phyloP scores from a whole-genome alignment of 2,888 invertebrate genomes.

The Branchipolynoe longqiensis region DNA sequence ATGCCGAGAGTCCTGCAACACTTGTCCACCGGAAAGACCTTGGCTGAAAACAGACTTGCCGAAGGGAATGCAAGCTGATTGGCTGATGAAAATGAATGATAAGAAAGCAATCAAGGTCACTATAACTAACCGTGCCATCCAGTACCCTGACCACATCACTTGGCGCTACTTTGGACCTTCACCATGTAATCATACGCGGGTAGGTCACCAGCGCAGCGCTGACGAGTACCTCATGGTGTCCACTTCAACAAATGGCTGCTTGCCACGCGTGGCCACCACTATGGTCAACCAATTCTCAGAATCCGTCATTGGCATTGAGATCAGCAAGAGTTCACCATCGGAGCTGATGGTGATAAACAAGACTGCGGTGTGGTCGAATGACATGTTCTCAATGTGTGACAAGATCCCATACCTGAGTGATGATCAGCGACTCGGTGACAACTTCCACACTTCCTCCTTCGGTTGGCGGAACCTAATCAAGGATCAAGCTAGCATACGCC shows the following conservation, averaged over 20 bases:
- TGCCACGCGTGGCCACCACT: neutral
- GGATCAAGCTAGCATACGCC: neutral
- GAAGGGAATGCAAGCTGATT: neutral
- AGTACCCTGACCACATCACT: neutral
- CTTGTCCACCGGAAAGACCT: constrained; percentile 11
- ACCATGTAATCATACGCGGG: neutral
- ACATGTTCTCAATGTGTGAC: neutral
- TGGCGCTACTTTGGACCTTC: constrained; percentile 33
- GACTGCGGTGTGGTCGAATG: constrained; percentile 1
- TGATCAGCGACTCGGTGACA: constrained; percentile 8
- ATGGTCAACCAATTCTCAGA: constrained; percentile 45
- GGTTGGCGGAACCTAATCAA: constrained; percentile 28
- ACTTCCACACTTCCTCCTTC: constrained; percentile 23
- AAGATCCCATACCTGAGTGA: neutral
- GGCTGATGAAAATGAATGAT: constrained; percentile 1
- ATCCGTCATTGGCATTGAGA: constrained; percentile 23
- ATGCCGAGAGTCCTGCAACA: constrained; percentile 12
- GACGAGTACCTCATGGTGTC: constrained; percentile 2
- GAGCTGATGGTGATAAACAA: neutral
- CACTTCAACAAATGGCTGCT: constrained; percentile 6
- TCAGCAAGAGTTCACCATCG: neutral
- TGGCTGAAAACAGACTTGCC: neutral
- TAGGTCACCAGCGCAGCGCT: constrained; percentile 24
- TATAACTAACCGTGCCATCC: constrained; percentile 8
- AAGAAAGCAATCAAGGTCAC: neutral